These are phyloP conservation scores for Sminthurides bifidus DNA, from an alignment of 1,140 invertebrate genomes.

Conservation along the genomic window DNA sequence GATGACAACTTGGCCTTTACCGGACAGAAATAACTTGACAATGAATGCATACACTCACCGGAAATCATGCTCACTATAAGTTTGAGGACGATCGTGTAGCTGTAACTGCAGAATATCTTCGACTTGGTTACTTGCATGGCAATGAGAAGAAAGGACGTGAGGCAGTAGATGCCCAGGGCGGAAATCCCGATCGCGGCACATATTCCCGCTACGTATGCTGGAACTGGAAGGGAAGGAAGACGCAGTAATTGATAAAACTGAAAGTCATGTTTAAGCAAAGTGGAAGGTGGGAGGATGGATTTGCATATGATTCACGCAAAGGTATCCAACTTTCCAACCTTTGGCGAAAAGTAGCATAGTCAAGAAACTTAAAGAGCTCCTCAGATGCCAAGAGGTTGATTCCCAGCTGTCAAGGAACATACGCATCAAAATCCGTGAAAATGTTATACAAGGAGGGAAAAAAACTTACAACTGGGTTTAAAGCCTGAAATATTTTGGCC, in stretches of 20 bases:
- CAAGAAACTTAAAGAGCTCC: too few species aligned
- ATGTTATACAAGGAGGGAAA: not conserved
- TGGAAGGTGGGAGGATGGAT: too few species aligned
- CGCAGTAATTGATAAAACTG: not conserved
- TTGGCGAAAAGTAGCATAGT: too few species aligned
- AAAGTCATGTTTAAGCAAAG: too few species aligned
- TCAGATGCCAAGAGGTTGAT: too few species aligned
- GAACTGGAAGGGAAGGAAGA: conserved; percentile 47
- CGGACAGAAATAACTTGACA: not conserved
- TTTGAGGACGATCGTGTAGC: conserved; percentile 58
- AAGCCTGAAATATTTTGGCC: conserved; percentile 62
- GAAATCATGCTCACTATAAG: conserved; percentile 58
- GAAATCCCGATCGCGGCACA: conserved; percentile 56
- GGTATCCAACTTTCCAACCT: too few species aligned
- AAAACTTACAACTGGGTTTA: conserved; percentile 57
- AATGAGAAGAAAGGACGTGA: conserved; percentile 62
- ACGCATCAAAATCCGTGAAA: not conserved
- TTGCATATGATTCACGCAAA: too few species aligned
- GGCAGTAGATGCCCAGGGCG: conserved; percentile 57
- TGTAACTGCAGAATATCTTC: conserved; percentile 53
- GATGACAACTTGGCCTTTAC: not conserved
- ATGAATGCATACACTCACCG: conserved; percentile 44
- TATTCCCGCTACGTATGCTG: conserved; percentile 62
- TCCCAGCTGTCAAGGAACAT: too few species aligned
- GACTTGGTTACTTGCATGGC: conserved; percentile 46